A percentile compares a stretch with the other conserved stretches of the same genome.
phyloP scores from a whole-genome alignment of 2,888 invertebrate genomes.

The Chloromyia formosa region DNA sequence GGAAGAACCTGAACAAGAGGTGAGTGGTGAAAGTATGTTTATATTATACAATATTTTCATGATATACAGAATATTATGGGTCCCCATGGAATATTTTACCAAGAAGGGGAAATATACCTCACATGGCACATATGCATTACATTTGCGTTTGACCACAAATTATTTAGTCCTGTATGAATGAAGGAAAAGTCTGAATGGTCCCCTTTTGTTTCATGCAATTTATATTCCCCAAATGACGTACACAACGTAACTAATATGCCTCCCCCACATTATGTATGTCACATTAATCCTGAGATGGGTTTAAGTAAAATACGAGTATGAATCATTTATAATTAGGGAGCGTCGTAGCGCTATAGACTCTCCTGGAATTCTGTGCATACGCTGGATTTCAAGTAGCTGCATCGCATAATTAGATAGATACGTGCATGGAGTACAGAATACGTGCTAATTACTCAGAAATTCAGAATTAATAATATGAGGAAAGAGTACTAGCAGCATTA shows the following conservation, averaged over 20 bases:
- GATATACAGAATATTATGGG: neutral
- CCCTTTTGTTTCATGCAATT: neutral
- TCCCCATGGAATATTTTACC: neutral
- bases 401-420: neutral
- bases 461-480: conserved; percentile 4
- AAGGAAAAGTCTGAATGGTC: neutral
- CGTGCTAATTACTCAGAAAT: conserved; percentile 29
- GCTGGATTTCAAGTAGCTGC: neutral
- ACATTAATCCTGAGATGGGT: neutral
- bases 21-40: conserved; percentile 57
- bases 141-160: no score
- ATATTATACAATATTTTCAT: neutral
- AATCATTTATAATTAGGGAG: conserved; percentile 36
- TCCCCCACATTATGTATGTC: neutral
- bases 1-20: conserved; percentile 67
- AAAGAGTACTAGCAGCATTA: neutral
- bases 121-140: no score
- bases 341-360: neutral
- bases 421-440: conserved; percentile 24
- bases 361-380: neutral
- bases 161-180: no score
- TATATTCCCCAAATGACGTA: neutral
- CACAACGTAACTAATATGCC: neutral
- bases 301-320: conserved; percentile 22
- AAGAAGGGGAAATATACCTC: no score